Base-by-base conservation (phyloP, 2,113 vertebrate genomes). In the Nothocercus julius region DNA sequence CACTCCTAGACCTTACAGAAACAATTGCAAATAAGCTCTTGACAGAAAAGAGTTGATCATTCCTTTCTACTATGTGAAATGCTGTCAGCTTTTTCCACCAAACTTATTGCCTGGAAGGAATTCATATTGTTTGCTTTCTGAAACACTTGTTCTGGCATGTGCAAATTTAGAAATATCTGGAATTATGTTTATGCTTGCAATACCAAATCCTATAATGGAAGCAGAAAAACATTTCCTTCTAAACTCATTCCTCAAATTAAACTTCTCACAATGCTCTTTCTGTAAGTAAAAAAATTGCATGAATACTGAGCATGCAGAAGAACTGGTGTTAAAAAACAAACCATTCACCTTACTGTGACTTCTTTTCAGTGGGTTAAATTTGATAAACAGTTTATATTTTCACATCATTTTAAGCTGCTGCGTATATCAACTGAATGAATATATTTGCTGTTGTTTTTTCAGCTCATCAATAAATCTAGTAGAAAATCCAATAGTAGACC, bases 341-440 rank as follows among this genome's bases (percentile, higher is more conserved):
- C 34, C 72, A 69, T 75, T 96, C 67, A 74, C 76, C 51, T 96
- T 83, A 63, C 25, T 79, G 14, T 87, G 93, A 42, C 47, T 87
- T 85, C 42, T 6, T 93, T 79, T 67, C 61, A 86, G 82, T 49
- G 88, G 87, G 94, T 86, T 96, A 97, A 95, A 88, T 7, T 15
- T 28, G 58, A 92, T 86, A 90, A 96, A 93, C 49, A 72, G 24
- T 95, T 89, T 91, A 82, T 88, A 53, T 86, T 75, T 95, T 95
- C 82, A 56, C 34, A 69, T 92, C 4, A 93, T 75, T 92, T 95
- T 85, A 70, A 82, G 69, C 66, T 97, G 49, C 66, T 93, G 90
- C 47, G 38, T 87, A 11, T 74, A 90, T 90, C 89, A 75, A 66
- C 61, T 59, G 51, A 73, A 70, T 94, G 86, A 96, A 96, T 91